phyloP scores from a whole-genome alignment of 2,888 invertebrate species.

The Achlya flavicornis region DNA sequence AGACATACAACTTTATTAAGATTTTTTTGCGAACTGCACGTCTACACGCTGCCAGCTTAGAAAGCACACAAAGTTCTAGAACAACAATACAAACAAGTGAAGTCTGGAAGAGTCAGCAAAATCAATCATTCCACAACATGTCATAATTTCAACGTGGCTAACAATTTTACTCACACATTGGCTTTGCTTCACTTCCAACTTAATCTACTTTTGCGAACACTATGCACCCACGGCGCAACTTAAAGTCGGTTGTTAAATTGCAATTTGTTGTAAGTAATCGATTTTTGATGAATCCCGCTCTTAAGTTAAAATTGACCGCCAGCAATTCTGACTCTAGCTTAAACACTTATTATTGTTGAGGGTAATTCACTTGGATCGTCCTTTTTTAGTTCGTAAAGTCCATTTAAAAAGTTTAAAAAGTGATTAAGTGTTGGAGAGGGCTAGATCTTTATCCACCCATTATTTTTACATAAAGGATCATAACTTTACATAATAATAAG shows the following conservation, averaged over 20 bases:
- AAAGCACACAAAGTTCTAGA: too few relatives aligned
- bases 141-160: background rate
- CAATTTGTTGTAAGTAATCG: constrained; percentile 75
- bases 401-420: constrained; percentile 54
- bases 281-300: constrained; percentile 70
- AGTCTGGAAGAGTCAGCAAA: background rate
- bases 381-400: constrained; percentile 36
- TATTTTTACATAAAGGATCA: background rate
- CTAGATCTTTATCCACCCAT: background rate
- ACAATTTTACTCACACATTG: background rate
- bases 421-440: constrained; percentile 33
- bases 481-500: too few relatives aligned
- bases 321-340: constrained; percentile 26
- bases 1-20: too few relatives aligned
- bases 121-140: background rate
- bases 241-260: constrained; percentile 62
- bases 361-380: constrained; percentile 28
- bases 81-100: too few relatives aligned
- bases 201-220: constrained; percentile 20
- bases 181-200: background rate
- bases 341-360: constrained; percentile 29
- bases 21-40: too few relatives aligned
- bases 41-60: too few relatives aligned
- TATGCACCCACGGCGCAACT: constrained; percentile 14
- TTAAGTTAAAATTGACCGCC: constrained; percentile 17